Percentiles rank a stretch among this genome's conserved stretches.
Evolutionary conservation across 2,797 vertebrate species (phyloP).

Genomic region (Chloroceryle amazona): DNA sequence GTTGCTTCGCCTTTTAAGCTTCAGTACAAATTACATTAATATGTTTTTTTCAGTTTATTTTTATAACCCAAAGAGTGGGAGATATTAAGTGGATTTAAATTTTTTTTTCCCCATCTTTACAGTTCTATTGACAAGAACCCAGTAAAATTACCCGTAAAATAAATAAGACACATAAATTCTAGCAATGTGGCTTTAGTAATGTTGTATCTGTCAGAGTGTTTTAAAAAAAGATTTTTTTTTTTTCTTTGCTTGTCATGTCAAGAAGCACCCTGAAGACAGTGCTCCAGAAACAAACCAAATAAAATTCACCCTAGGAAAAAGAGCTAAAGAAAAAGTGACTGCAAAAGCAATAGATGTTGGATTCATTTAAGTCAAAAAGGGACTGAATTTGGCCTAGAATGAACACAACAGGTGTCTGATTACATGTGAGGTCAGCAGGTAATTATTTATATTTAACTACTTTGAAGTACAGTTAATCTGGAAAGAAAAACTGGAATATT

Average conservation of each 20-base stretch:
- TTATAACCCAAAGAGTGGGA: background rate
- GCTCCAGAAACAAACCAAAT: background rate
- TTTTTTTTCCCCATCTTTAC: background rate
- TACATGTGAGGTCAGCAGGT: background rate
- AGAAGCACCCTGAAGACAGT: background rate
- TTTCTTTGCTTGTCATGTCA: background rate
- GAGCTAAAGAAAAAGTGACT: background rate
- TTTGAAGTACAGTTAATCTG: background rate
- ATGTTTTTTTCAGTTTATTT: background rate
- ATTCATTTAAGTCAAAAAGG: background rate
- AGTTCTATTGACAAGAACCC: background rate
- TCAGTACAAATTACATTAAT: conserved; percentile 20
- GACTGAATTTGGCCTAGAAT: background rate
- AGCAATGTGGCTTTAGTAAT: background rate
- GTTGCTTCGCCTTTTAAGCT: conserved; percentile 63
- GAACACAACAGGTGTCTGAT: background rate
- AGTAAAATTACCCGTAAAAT: background rate
- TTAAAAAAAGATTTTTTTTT: background rate
- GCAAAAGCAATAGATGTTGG: background rate
- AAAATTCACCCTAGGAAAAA: background rate
- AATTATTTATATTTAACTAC: background rate
- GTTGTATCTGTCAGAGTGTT: background rate
- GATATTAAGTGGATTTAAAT: background rate
- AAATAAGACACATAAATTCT: background rate
- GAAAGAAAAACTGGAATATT: background rate